Evolutionary conservation across 1,140 invertebrate genomes (phyloP).

Genomic region (Drosophila nannoptera): DNA sequence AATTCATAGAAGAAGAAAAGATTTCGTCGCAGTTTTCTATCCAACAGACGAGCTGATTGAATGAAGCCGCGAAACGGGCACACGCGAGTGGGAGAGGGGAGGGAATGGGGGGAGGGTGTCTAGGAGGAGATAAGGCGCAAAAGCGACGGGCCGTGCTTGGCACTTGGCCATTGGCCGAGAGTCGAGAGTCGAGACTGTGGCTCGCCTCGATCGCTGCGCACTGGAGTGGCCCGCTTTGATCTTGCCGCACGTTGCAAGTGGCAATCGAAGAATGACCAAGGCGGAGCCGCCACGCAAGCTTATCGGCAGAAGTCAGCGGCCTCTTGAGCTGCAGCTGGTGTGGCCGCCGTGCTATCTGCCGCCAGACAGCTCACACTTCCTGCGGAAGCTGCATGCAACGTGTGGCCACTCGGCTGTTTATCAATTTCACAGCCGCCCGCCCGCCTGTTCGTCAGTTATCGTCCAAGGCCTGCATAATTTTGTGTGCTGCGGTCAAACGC

Average conservation of each 20-base stretch:
- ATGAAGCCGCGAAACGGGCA: slow-evolving; percentile 38
- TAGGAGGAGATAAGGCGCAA: slow-evolving; percentile 47
- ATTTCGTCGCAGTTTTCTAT: slow-evolving; percentile 33
- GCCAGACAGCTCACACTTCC: slow-evolving; percentile 21
- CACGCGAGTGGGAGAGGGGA: too few relatives aligned
- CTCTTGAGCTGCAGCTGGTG: slow-evolving; percentile 18
- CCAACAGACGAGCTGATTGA: slow-evolving; percentile 51
- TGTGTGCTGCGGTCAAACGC: slow-evolving; percentile 21
- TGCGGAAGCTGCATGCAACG: slow-evolving; percentile 39
- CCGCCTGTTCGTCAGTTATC: slow-evolving; percentile 26
- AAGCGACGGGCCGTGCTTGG: slow-evolving; percentile 61
- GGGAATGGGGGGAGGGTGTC: slow-evolving; percentile 16
- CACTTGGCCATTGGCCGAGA: slow-evolving; percentile 27
- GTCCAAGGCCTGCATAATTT: slow-evolving; percentile 26
- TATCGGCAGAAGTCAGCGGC: slow-evolving; percentile 40
- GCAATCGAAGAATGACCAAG: not conserved
- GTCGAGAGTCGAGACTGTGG: slow-evolving; percentile 23
- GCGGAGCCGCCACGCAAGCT: not conserved
- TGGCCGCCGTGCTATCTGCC: slow-evolving; percentile 18
- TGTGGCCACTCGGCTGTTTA: slow-evolving; percentile 18
- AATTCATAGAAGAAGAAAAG: slow-evolving; percentile 3
- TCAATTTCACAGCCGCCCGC: slow-evolving; percentile 24
- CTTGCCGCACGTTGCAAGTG: slow-evolving; percentile 26
- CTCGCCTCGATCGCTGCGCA: slow-evolving; percentile 39
- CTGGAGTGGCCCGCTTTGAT: slow-evolving; percentile 35